Conservation (phyloP, 1,140 invertebrate genomes). For the Bursaphelenchus mucronatus region DNA sequence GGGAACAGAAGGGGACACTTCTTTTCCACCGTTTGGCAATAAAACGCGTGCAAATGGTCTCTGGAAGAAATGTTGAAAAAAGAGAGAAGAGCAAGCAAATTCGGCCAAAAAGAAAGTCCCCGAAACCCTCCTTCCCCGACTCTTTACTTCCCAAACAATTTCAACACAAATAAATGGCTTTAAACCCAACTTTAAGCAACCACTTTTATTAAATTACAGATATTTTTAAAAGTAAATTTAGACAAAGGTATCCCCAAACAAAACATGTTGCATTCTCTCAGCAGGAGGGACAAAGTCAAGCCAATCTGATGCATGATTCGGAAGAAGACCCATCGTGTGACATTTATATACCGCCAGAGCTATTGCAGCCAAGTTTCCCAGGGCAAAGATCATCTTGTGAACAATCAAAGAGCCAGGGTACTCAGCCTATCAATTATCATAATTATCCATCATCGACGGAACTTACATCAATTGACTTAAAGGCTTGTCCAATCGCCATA, state of each 20-base stretch:
- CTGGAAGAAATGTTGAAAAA: slow-evolving; percentile 4
- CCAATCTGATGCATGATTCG: slow-evolving; percentile 97
- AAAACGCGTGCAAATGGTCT: background rate
- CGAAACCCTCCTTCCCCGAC: no score
- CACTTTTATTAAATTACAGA: no score
- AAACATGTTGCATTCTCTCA: slow-evolving; percentile 39
- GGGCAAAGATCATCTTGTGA: slow-evolving; percentile 88
- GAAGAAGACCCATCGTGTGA: slow-evolving; percentile 93
- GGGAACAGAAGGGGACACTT: no score
- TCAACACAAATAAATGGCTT: no score
- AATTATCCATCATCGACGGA: background rate
- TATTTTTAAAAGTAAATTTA: slow-evolving; percentile 1
- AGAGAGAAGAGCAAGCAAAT: background rate
- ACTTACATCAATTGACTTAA: slow-evolving; percentile 44
- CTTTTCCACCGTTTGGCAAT: background rate
- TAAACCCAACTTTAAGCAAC: no score
- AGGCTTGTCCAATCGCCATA: slow-evolving; percentile 77
- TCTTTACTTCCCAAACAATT: no score
- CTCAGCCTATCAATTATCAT: slow-evolving; percentile 31
- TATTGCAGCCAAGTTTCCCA: slow-evolving; percentile 90
- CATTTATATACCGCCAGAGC: slow-evolving; percentile 93
- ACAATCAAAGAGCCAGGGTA: slow-evolving; percentile 54
- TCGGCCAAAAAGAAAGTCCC: no score
- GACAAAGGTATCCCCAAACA: slow-evolving; percentile 31
- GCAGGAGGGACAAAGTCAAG: slow-evolving; percentile 76